Conservation (phyloP, 2,113 vertebrate species). For the Sula dactylatra region DNA sequence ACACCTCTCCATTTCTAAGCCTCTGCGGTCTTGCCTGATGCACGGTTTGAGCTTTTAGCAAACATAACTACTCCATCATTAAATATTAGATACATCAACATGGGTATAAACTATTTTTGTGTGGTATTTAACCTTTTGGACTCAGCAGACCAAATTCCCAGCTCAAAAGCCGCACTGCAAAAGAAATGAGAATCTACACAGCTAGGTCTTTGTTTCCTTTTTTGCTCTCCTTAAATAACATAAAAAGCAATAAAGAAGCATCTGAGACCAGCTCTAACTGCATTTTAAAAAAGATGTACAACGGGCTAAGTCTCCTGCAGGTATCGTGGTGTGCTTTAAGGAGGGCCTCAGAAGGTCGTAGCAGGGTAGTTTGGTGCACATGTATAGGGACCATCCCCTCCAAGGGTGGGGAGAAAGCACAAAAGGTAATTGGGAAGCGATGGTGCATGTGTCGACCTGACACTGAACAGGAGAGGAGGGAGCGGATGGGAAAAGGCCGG, state of each 20-base stretch:
- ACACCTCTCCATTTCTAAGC: background rate
- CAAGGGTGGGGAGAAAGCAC: background rate
- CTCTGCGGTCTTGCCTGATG: background rate
- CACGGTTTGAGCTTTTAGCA: background rate
- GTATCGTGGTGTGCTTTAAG: background rate
- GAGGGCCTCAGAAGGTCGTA: background rate
- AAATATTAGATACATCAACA: background rate
- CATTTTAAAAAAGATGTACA: background rate
- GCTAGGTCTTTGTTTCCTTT: background rate
- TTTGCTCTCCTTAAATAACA: slow-evolving; percentile 42
- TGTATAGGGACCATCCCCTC: background rate
- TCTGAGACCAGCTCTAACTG: background rate
- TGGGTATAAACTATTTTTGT: background rate
- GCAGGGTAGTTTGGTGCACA: too few relatives aligned
- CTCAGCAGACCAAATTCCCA: background rate
- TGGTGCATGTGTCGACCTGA: background rate
- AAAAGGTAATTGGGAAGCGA: background rate
- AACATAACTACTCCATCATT: background rate
- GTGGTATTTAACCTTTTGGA: slow-evolving; percentile 45
- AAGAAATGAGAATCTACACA: background rate
- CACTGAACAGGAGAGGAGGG: background rate
- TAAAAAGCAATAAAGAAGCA: slow-evolving; percentile 1
- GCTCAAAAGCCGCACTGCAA: background rate
- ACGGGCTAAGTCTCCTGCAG: background rate
- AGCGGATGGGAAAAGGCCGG: background rate